Conservation (phyloP, 2,888 invertebrate genomes). For the Eurytoma californica region DNA sequence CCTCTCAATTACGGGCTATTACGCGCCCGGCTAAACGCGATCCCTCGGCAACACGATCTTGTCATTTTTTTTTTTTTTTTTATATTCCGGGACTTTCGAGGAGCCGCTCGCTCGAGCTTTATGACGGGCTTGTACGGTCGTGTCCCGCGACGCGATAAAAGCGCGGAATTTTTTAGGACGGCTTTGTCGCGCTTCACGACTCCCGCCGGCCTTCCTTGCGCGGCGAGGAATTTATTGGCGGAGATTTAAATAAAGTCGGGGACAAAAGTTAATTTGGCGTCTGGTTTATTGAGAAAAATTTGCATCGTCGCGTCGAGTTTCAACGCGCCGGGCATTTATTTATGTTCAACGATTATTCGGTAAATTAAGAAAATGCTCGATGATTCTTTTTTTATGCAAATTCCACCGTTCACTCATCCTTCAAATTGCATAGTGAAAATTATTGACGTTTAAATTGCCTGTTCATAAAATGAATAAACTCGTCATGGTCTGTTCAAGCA, state of each 20-base stretch:
- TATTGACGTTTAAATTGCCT: not conserved
- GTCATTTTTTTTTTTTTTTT: slow-evolving; percentile 37
- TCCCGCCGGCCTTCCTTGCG: too few species aligned
- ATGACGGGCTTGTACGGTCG: slow-evolving; percentile 42
- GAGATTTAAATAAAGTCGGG: slow-evolving; percentile 29
- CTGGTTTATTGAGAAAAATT: slow-evolving; percentile 17
- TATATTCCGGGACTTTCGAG: slow-evolving; percentile 45
- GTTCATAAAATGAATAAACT: not conserved
- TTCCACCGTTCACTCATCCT: too few species aligned
- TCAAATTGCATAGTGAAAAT: too few species aligned
- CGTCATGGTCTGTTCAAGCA: not conserved
- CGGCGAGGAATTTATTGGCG: slow-evolving; percentile 31
- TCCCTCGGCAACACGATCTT: slow-evolving; percentile 65
- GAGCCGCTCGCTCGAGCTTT: slow-evolving; percentile 29
- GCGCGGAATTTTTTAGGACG: slow-evolving; percentile 39
- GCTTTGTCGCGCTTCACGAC: not conserved
- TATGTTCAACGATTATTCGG: not conserved
- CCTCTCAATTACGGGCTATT: slow-evolving; percentile 70
- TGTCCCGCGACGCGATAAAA: slow-evolving; percentile 33
- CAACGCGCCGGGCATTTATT: not conserved
- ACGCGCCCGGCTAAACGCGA: slow-evolving; percentile 64
- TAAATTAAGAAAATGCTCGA: too few species aligned
- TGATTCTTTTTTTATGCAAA: too few species aligned
- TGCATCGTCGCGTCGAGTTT: slow-evolving; percentile 4
- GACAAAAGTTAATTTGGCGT: slow-evolving; percentile 14